These are phyloP conservation scores for Atherinosoma microstoma DNA, from an alignment of 2,797 vertebrate species.

Conservation along the genomic window DNA sequence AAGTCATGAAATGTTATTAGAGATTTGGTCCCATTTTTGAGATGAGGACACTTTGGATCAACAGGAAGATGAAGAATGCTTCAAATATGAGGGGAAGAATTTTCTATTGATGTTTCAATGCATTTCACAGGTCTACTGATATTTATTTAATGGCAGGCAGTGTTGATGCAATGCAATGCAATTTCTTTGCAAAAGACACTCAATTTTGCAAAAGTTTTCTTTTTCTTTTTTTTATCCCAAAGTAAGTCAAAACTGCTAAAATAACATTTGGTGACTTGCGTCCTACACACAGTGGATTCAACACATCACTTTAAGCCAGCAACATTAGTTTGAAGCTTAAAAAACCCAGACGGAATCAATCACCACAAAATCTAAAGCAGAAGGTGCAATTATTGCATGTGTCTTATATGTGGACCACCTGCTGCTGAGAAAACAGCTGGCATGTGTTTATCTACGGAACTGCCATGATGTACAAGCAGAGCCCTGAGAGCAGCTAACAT, in stretches of 20 bases:
- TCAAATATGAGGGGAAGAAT: neutral
- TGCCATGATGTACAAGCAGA: conserved; percentile 48
- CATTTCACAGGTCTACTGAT: conserved; percentile 1
- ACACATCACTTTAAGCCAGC: conserved; percentile 9
- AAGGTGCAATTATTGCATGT: conserved; percentile 59
- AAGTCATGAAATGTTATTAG: neutral
- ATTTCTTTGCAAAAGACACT: conserved; percentile 3
- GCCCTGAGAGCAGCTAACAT: conserved; percentile 57
- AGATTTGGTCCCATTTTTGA: neutral
- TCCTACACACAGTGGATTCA: neutral
- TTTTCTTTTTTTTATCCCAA: neutral
- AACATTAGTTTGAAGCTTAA: conserved; percentile 36
- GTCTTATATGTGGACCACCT: conserved; percentile 74
- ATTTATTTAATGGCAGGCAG: conserved; percentile 4
- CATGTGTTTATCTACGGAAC: conserved; percentile 57
- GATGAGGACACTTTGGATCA: neutral
- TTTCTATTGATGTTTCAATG: conserved; percentile 9
- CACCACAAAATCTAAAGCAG: conserved; percentile 48
- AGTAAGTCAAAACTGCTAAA: neutral
- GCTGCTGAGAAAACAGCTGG: conserved; percentile 76
- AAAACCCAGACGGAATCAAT: conserved; percentile 1
- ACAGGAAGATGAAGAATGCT: neutral
- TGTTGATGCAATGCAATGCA: conserved; percentile 16
- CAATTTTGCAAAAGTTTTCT: neutral
- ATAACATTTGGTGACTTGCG: conserved; percentile 4